Evolutionary conservation across 2,888 invertebrate species (phyloP).

Genomic region (Tetranychus piercei): DNA sequence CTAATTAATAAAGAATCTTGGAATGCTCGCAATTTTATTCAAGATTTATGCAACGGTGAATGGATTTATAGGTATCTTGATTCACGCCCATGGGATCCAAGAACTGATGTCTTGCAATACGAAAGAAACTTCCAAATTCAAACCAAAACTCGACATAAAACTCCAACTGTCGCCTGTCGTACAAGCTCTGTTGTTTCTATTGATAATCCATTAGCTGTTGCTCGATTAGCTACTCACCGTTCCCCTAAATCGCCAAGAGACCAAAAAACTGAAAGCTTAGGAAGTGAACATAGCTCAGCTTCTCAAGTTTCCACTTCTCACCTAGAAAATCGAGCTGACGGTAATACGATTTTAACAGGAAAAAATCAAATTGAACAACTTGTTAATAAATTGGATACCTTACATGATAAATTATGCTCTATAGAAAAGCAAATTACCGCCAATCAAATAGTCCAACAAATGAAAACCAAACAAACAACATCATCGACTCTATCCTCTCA

Average conservation of each 20-base stretch:
- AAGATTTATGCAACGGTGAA: constrained; percentile 39
- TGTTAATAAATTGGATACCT: not conserved
- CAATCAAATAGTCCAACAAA: not conserved
- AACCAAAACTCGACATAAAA: constrained; percentile 54
- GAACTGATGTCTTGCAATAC: constrained; percentile 67
- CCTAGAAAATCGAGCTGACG: not conserved
- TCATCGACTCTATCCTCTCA: not conserved
- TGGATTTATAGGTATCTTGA: constrained; percentile 63
- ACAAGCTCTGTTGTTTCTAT: constrained; percentile 2
- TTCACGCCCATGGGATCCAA: constrained; percentile 27
- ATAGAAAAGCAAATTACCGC: not conserved
- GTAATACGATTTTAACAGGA: not conserved
- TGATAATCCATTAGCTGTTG: constrained; percentile 5
- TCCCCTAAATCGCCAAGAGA: not conserved
- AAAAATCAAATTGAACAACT: not conserved
- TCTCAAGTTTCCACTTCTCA: not conserved
- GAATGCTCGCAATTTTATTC: constrained; percentile 54
- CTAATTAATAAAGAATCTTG: constrained; percentile 47
- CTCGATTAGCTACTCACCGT: not conserved
- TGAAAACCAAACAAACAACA: not conserved
- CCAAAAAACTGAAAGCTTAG: not conserved
- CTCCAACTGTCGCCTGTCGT: constrained; percentile 46
- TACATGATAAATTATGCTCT: not conserved
- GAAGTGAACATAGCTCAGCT: not conserved
- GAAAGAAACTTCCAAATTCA: constrained; percentile 60